Evolutionary conservation across 2,797 vertebrate species (phyloP).

Genomic region (Pipistrellus pipistrellus): DNA sequence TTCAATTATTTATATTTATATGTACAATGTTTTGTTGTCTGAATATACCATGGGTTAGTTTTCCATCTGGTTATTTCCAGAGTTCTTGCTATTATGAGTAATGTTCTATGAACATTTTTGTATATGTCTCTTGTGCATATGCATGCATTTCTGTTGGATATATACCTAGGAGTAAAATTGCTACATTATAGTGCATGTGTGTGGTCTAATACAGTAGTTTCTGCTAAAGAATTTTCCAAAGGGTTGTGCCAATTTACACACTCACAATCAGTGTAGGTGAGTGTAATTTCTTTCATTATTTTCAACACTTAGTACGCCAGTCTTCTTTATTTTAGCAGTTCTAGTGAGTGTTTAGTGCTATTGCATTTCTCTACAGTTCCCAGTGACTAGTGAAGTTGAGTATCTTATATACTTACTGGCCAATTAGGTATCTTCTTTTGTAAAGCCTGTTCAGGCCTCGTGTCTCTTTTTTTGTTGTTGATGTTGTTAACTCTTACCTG

Average conservation of each 20-base stretch:
- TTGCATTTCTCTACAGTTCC: constrained; percentile 25
- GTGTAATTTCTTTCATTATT: constrained; percentile 12
- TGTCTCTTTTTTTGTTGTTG: neutral
- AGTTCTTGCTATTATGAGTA: constrained; percentile 34
- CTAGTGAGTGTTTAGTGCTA: neutral
- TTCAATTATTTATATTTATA: constrained; percentile 25
- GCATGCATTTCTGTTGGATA: neutral
- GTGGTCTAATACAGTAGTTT: constrained; percentile 22
- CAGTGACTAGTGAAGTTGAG: neutral
- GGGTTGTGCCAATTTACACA: neutral
- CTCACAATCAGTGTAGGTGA: neutral
- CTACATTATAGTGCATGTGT: neutral
- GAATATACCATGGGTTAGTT: constrained; percentile 12
- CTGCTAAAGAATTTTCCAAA: constrained; percentile 34
- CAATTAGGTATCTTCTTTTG: neutral
- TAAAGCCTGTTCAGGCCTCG: neutral
- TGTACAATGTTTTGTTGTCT: neutral
- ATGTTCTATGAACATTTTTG: constrained; percentile 9
- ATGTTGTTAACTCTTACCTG: no score
- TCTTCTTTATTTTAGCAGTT: constrained; percentile 19
- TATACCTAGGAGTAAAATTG: constrained; percentile 11
- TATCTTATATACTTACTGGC: neutral
- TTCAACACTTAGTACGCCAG: neutral
- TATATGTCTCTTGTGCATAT: neutral
- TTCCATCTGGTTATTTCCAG: neutral